A percentile compares a stretch with the other conserved stretches of the same genome.
Evolutionary conservation across 92 coral and sea anemone genomes (phyloP).

Genomic region (Parazoanthus atlanticus): DNA sequence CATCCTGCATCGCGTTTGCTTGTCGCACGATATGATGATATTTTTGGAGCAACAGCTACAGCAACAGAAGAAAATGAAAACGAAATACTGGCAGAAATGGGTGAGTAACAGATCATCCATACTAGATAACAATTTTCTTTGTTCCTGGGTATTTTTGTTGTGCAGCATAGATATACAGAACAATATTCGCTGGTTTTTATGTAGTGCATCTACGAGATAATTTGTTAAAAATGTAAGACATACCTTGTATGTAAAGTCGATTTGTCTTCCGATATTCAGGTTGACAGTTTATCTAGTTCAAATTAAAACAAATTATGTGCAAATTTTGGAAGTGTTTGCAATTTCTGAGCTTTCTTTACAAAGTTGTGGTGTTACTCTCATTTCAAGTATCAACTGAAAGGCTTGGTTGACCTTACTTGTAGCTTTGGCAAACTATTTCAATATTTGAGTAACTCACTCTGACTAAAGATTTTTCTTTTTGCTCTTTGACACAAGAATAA

Average conservation of each 20-base stretch:
- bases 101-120: conserved; percentile 59
- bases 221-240: no score
- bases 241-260: no score
- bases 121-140: conserved; percentile 8
- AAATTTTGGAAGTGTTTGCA: neutral
- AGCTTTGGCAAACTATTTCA: neutral
- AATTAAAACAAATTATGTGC: no score
- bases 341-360: neutral
- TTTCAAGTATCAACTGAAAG: neutral
- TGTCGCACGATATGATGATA: conserved; percentile 78
- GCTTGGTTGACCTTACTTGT: neutral
- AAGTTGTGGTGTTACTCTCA: neutral
- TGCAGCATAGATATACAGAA: neutral
- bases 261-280: no score
- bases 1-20: conserved; percentile 66
- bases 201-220: no score
- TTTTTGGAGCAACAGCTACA: conserved; percentile 84
- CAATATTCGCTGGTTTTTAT: neutral
- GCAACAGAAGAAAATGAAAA: conserved; percentile 77
- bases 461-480: neutral
- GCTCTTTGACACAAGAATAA: neutral
- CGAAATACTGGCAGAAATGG: conserved; percentile 73
- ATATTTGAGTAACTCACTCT: neutral
- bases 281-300: neutral
- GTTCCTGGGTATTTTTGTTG: neutral